These are phyloP conservation scores for Syndactyla subalaris DNA, from an alignment of 2,797 vertebrate species.

Conservation along the genomic window DNA sequence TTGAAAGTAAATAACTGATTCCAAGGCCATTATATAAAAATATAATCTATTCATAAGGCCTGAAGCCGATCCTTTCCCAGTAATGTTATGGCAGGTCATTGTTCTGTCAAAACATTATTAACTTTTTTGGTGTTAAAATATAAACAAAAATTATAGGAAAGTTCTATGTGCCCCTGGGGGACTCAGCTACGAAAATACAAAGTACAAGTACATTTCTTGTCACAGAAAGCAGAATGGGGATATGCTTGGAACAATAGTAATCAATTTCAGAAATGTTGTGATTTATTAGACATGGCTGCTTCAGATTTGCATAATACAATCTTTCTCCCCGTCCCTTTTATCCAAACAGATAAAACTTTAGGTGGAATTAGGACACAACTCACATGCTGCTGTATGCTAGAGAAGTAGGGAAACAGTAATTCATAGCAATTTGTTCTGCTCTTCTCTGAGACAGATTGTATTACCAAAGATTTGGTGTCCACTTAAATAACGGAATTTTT, in stretches of 20 bases:
- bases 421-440: not conserved
- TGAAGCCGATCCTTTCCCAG: not conserved
- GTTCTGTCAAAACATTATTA: slow-evolving; percentile 4
- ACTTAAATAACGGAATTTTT: not conserved
- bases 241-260: slow-evolving; percentile 9
- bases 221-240: not conserved
- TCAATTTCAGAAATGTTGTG: slow-evolving; percentile 29
- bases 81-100: not conserved
- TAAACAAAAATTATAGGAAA: not conserved
- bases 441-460: not conserved
- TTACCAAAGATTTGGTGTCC: not conserved
- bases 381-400: not conserved
- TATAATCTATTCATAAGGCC: not conserved
- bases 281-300: not conserved
- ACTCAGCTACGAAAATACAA: not conserved
- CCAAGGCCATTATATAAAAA: not conserved
- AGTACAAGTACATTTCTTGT: not conserved
- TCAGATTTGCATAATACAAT: slow-evolving; percentile 35
- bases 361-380: not conserved
- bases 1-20: not conserved
- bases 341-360: not conserved
- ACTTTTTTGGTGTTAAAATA: not conserved
- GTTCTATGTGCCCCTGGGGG: not conserved
- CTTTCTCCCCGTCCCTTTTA: not conserved
- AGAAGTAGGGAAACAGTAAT: not conserved